Evolutionary conservation across 2,888 invertebrate species (phyloP).

Genomic region (Shargacucullia verbasci): DNA sequence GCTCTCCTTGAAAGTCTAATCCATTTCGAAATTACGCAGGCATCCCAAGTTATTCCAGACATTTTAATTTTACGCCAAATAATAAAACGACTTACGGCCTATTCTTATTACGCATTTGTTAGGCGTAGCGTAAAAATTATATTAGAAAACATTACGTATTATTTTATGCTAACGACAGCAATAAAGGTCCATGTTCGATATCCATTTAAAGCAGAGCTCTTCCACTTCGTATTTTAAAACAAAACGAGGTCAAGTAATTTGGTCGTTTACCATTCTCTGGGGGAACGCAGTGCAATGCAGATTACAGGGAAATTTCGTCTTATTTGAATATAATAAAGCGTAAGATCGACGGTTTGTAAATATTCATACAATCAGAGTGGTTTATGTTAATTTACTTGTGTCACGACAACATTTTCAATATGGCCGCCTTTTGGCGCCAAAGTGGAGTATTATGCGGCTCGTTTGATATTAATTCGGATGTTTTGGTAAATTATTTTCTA

Average conservation of each 20-base stretch:
- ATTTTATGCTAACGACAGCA: slow-evolving; percentile 53
- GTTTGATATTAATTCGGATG: slow-evolving; percentile 52
- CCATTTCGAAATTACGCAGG: slow-evolving; percentile 44
- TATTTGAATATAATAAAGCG: slow-evolving; percentile 62
- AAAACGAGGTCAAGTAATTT: slow-evolving; percentile 11
- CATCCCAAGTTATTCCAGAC: slow-evolving; percentile 32
- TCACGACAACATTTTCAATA: slow-evolving; percentile 57
- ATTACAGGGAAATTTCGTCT: slow-evolving; percentile 57
- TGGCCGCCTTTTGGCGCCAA: slow-evolving; percentile 56
- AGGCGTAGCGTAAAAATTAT: slow-evolving; percentile 45
- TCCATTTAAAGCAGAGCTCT: slow-evolving; percentile 32
- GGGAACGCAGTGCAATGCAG: slow-evolving; percentile 46
- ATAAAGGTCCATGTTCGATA: slow-evolving; percentile 31
- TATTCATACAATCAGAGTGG: slow-evolving; percentile 62
- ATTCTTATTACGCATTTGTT: slow-evolving; percentile 46
- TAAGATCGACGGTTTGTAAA: slow-evolving; percentile 59
- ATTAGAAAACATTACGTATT: slow-evolving; percentile 44
- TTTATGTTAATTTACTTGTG: slow-evolving; percentile 58
- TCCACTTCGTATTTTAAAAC: slow-evolving; percentile 1
- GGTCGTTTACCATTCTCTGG: slow-evolving; percentile 41
- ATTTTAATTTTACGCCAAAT: slow-evolving; percentile 46
- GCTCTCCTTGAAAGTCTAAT: slow-evolving; percentile 37
- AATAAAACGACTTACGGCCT: slow-evolving; percentile 34
- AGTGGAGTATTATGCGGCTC: slow-evolving; percentile 49
- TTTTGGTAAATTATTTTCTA: slow-evolving; percentile 39